A percentile compares a stretch with the other conserved stretches of the same genome.
Conservation (phyloP, 2,113 vertebrate species). For the Dasypus novemcinctus region DNA sequence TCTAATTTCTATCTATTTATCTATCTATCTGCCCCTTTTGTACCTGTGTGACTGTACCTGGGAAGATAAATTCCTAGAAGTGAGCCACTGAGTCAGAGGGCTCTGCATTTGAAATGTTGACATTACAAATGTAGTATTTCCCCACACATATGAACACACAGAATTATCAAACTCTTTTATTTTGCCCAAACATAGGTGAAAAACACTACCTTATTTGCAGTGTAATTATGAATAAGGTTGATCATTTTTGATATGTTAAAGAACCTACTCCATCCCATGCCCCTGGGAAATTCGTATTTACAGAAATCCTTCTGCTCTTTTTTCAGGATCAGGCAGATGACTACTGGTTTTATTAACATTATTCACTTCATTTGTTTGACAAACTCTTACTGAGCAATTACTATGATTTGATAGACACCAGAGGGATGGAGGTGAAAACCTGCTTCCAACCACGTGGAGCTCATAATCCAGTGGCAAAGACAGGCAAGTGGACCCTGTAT, state of each 20-base stretch:
- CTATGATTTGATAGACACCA: background rate
- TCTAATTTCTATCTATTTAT: too few relatives aligned
- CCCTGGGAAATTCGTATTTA: background rate
- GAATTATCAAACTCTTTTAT: background rate
- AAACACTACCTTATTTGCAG: background rate
- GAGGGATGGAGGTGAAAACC: background rate
- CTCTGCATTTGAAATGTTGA: background rate
- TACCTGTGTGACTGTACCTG: background rate
- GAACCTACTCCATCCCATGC: background rate
- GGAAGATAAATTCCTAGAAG: background rate
- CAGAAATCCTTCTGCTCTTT: background rate
- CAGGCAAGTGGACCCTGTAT: background rate
- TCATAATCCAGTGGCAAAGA: background rate
- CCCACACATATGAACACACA: background rate
- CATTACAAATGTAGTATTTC: background rate
- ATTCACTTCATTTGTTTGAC: background rate
- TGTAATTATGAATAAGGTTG: conserved; percentile 6
- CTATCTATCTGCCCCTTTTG: too few relatives aligned
- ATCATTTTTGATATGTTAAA: background rate
- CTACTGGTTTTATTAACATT: background rate
- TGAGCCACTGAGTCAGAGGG: background rate
- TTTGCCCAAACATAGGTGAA: background rate
- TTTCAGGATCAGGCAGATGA: background rate
- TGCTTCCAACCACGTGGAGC: background rate
- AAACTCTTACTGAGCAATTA: background rate